Percentiles rank a stretch among this genome's conserved stretches.
Conservation (phyloP, 2,888 invertebrate species). For the Mylabris sibirica region DNA sequence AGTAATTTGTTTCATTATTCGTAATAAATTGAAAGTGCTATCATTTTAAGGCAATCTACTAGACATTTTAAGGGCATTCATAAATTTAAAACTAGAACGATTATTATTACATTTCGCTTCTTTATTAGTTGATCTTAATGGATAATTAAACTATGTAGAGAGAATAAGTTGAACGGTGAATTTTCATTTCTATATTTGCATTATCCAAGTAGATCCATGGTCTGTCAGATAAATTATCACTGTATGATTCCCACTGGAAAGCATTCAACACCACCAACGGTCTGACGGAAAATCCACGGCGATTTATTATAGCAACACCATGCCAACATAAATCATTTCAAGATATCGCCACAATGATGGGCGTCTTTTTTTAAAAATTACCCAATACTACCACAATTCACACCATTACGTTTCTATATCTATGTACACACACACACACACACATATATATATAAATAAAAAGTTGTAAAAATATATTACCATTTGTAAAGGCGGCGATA, state of each 20-base stretch:
- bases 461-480: neutral
- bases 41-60: no score
- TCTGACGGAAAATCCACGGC: constrained; percentile 44
- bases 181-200: neutral
- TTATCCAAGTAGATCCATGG: constrained; percentile 25
- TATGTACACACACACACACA: no score
- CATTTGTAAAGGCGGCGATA: constrained; percentile 35
- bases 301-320: constrained; percentile 53
- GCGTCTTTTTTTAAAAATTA: constrained; percentile 25
- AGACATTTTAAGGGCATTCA: no score
- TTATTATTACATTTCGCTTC: no score
- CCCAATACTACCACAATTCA: neutral
- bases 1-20: no score
- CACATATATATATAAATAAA: neutral
- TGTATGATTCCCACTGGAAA: constrained; percentile 35
- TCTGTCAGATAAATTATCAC: constrained; percentile 38
- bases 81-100: no score
- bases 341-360: constrained; percentile 54
- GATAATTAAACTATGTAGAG: neutral
- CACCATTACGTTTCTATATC: neutral
- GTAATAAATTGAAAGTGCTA: no score
- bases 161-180: neutral
- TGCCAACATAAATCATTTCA: constrained; percentile 57
- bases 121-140: neutral
- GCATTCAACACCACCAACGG: constrained; percentile 40